phyloP scores from a whole-genome alignment of 2,888 invertebrate genomes.

The Mesorhabditis sp. region DNA sequence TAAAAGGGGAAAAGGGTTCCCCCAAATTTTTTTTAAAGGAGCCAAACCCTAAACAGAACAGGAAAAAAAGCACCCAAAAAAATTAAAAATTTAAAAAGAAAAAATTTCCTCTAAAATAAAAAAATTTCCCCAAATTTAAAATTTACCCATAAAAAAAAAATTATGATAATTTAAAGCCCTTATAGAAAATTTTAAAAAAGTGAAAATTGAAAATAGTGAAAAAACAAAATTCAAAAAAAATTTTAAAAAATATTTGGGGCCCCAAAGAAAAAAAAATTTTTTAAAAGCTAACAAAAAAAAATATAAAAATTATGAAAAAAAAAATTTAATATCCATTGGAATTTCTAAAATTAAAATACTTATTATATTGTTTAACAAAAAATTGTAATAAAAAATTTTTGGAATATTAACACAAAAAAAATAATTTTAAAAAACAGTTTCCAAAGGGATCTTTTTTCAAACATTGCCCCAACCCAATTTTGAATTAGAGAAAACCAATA shows the following conservation, averaged over 20 bases:
- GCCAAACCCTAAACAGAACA: slow-evolving; percentile 67
- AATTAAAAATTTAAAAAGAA: slow-evolving; percentile 67
- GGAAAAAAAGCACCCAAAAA: slow-evolving; percentile 61
- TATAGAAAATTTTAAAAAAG: slow-evolving; percentile 44
- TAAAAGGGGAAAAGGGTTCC: slow-evolving; percentile 73
- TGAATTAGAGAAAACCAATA: slow-evolving; percentile 34
- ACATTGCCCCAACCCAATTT: slow-evolving; percentile 40
- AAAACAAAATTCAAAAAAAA: slow-evolving; percentile 47
- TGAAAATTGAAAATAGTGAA: slow-evolving; percentile 35
- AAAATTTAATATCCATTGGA: slow-evolving; percentile 32
- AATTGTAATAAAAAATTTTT: slow-evolving; percentile 28
- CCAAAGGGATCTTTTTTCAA: slow-evolving; percentile 33
- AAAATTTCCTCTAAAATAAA: slow-evolving; percentile 74
- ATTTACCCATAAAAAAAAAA: slow-evolving; percentile 50
- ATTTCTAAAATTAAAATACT: slow-evolving; percentile 42
- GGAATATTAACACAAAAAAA: slow-evolving; percentile 36
- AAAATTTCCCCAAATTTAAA: slow-evolving; percentile 68
- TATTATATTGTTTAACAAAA: slow-evolving; percentile 34
- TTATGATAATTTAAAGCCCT: slow-evolving; percentile 50
- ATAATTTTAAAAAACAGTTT: slow-evolving; percentile 36
- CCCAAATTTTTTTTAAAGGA: slow-evolving; percentile 66
- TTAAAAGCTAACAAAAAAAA: slow-evolving; percentile 45
- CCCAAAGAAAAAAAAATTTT: slow-evolving; percentile 37
- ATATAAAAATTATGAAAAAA: slow-evolving; percentile 50
- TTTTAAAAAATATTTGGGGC: slow-evolving; percentile 40